A percentile compares a stretch with the other conserved stretches of the same genome.
These are phyloP conservation scores for Hydractinia echinata DNA, from an alignment of 30 jellyfish, hydroid and myxozoan genomes.

Conservation along the genomic window DNA sequence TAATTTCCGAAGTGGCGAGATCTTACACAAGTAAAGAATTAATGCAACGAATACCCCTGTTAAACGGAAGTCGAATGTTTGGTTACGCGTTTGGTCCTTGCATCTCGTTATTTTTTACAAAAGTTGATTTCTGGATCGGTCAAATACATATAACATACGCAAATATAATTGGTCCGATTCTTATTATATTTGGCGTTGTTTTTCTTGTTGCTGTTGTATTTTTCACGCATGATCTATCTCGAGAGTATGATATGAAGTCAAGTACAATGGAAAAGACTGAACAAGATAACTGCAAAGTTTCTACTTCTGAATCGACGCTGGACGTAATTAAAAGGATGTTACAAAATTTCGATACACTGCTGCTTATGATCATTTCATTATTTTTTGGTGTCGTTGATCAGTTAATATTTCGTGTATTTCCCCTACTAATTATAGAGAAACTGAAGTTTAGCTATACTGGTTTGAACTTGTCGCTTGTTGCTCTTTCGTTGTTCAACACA, in stretches of 20 bases:
- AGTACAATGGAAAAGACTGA: not conserved
- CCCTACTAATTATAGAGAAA: not conserved
- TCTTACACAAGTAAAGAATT: not conserved
- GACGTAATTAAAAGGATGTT: not conserved
- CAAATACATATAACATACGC: constrained; percentile 6
- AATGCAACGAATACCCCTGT: not conserved
- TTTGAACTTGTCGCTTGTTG: not conserved
- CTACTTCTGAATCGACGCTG: not conserved
- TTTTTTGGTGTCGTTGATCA: not conserved
- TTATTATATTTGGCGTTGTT: not conserved
- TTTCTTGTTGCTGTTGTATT: not conserved
- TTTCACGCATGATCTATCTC: not conserved
- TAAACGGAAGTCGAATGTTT: not conserved
- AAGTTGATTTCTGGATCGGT: not conserved
- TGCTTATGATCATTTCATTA: not conserved
- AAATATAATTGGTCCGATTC: not conserved
- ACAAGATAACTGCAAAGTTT: not conserved
- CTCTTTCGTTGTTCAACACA: too few relatives aligned
- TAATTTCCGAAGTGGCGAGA: not conserved
- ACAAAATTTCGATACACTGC: not conserved
- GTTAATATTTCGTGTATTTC: not conserved
- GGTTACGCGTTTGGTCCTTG: constrained; percentile 7
- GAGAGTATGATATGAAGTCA: not conserved
- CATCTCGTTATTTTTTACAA: not conserved
- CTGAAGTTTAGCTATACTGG: not conserved